Percentiles rank a stretch among this genome's conserved stretches.
Evolutionary conservation across 1,140 invertebrate species (phyloP).

Genomic region (Calliphora vicina): DNA sequence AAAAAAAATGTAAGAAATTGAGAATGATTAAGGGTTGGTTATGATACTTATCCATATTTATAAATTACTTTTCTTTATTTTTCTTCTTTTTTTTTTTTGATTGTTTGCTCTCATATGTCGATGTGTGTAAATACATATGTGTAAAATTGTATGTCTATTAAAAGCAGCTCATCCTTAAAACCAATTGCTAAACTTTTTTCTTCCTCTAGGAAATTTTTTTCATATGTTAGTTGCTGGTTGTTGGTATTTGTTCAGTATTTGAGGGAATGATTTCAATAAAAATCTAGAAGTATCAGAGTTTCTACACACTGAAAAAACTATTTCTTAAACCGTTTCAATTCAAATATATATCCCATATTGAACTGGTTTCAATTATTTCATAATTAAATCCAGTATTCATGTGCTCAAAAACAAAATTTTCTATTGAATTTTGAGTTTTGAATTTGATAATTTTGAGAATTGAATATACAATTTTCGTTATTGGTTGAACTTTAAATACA

Average conservation of each 20-base stretch:
- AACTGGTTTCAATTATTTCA: too few species aligned
- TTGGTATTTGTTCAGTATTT: neutral
- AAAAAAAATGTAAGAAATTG: neutral
- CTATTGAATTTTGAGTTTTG: too few species aligned
- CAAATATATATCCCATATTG: too few species aligned
- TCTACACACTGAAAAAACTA: too few species aligned
- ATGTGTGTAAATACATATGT: neutral
- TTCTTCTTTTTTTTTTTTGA: neutral
- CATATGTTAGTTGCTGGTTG: neutral
- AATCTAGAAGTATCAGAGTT: too few species aligned
- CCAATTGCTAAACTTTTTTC: slow-evolving; percentile 31
- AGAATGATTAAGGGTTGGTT: slow-evolving; percentile 13
- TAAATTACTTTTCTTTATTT: neutral
- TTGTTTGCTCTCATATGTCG: too few species aligned
- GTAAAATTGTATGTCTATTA: slow-evolving; percentile 22
- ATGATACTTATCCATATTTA: neutral
- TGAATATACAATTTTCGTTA: too few species aligned
- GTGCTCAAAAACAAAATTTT: too few species aligned
- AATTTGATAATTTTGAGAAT: too few species aligned
- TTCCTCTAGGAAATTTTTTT: neutral
- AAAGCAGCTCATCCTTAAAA: slow-evolving; percentile 32
- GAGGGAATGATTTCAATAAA: neutral
- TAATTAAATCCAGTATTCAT: too few species aligned
- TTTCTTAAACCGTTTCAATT: too few species aligned
- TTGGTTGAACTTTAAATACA: too few species aligned